These are phyloP conservation scores for Huso huso DNA, from an alignment of 2,797 vertebrate species.

Conservation along the genomic window DNA sequence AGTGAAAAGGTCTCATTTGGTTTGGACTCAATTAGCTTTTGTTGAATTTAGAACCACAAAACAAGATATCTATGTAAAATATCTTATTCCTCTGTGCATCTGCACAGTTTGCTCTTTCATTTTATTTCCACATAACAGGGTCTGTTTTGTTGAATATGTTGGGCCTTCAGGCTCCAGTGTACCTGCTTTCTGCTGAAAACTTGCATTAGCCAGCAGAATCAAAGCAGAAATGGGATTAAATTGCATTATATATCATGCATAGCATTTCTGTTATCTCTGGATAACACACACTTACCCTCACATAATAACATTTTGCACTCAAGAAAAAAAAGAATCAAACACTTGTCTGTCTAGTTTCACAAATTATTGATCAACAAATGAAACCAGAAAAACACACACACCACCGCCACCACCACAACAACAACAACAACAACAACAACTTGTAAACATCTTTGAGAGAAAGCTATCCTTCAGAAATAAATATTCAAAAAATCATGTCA, in stretches of 20 bases:
- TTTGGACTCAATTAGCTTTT: too few relatives aligned
- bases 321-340: slow-evolving; percentile 46
- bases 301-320: slow-evolving; percentile 49
- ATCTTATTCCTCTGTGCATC: slow-evolving; percentile 31
- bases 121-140: slow-evolving; percentile 18
- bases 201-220: slow-evolving; percentile 45
- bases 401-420: too few relatives aligned
- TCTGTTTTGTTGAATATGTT: slow-evolving; percentile 22
- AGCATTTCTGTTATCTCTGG: slow-evolving; percentile 55
- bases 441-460: too few relatives aligned
- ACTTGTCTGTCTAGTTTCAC: slow-evolving; percentile 38
- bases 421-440: too few relatives aligned
- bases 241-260: slow-evolving; percentile 52
- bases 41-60: too few relatives aligned
- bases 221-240: slow-evolving; percentile 57
- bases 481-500: not conserved
- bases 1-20: too few relatives aligned
- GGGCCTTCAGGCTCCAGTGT: slow-evolving; percentile 33
- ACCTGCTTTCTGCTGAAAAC: slow-evolving; percentile 39
- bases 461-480: not conserved
- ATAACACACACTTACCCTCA: slow-evolving; percentile 44
- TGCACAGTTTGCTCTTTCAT: not conserved
- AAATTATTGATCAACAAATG: slow-evolving; percentile 38
- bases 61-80: slow-evolving; percentile 10
- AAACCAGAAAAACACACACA: too few relatives aligned